Conservation (phyloP, 2,888 invertebrate species). For the Drosophila prostipennis region DNA sequence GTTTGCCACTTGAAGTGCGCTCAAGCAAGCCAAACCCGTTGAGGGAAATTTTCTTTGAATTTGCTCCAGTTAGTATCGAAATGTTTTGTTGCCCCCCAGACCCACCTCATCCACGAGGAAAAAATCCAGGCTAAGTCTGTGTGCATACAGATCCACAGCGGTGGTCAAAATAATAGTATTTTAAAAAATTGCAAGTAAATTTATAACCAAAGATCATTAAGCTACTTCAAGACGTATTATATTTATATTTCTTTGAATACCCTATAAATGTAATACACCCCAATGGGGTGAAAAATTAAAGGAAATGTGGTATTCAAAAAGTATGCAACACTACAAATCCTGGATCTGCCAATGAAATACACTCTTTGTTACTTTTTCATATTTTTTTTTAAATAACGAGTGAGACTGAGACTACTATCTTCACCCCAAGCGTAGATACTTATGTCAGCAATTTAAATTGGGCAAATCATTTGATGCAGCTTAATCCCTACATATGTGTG, state of each 20-base stretch:
- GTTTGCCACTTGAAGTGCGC: slow-evolving; percentile 70
- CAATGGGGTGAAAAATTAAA: too few species aligned
- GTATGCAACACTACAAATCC: too few species aligned
- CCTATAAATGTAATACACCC: too few species aligned
- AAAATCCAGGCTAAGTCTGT: neutral
- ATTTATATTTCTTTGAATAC: too few species aligned
- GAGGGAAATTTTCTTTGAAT: slow-evolving; percentile 54
- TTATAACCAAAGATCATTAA: too few species aligned
- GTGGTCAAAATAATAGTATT: neutral
- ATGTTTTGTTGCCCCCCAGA: slow-evolving; percentile 15
- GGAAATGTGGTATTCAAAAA: too few species aligned
- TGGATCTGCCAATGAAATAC: too few species aligned
- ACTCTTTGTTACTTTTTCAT: too few species aligned
- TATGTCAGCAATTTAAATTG: slow-evolving; percentile 43
- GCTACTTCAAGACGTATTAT: too few species aligned
- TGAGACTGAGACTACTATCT: neutral
- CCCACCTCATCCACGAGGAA: neutral
- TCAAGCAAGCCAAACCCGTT: slow-evolving; percentile 59
- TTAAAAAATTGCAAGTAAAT: too few species aligned
- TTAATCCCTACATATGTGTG: slow-evolving; percentile 33
- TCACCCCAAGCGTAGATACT: neutral
- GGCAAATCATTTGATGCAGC: slow-evolving; percentile 48
- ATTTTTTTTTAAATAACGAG: too few species aligned
- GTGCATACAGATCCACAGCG: neutral
- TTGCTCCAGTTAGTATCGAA: slow-evolving; percentile 49